Evolutionary conservation across 92 coral and sea anemone genomes (phyloP).

Genomic region (Ricordea florida): DNA sequence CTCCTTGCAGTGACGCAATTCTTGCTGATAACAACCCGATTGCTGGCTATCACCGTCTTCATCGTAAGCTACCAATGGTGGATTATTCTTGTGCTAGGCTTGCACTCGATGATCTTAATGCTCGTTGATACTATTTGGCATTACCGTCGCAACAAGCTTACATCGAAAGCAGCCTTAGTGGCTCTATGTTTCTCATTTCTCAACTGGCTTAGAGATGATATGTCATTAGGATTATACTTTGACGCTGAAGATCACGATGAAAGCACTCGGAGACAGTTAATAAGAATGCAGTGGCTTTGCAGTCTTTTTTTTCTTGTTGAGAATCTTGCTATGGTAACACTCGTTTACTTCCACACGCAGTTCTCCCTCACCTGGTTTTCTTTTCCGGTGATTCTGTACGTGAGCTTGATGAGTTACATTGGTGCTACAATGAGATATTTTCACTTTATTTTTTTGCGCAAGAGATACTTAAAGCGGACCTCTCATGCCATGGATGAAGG

Average conservation of each 20-base stretch:
- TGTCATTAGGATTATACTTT: conserved; percentile 1
- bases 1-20: background rate
- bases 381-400: background rate
- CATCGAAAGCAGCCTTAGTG: background rate
- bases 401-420: background rate
- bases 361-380: background rate
- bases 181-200: background rate
- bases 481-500: no score
- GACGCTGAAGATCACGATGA: background rate
- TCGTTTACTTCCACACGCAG: background rate
- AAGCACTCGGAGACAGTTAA: background rate
- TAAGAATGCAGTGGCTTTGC: background rate
- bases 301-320: background rate
- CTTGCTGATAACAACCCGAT: conserved; percentile 7
- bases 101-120: background rate
- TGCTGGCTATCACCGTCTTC: conserved; percentile 13
- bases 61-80: conserved; percentile 28
- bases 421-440: background rate
- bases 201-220: conserved; percentile 8
- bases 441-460: background rate
- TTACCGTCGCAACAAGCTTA: background rate
- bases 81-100: conserved; percentile 1
- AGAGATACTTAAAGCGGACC: background rate
- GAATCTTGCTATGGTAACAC: conserved; percentile 9
- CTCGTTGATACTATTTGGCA: background rate